phyloP scores from a whole-genome alignment of 2,888 invertebrate genomes.

The Tetranychus truncatus region DNA sequence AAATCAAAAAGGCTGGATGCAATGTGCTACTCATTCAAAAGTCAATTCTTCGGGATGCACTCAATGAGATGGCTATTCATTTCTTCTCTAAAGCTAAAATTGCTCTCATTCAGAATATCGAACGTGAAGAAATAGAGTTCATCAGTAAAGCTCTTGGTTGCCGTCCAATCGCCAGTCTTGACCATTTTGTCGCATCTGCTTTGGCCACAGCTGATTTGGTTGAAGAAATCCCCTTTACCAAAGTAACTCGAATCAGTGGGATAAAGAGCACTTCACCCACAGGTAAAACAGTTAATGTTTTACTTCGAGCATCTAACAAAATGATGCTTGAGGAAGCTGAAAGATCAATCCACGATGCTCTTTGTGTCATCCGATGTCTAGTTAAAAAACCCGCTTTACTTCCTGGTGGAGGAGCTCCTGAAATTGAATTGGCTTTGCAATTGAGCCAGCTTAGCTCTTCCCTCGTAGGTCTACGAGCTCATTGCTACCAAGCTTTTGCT shows the following conservation, averaged over 20 bases:
- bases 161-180: constrained; percentile 90
- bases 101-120: constrained; percentile 92
- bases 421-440: constrained; percentile 74
- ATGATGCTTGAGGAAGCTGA: constrained; percentile 75
- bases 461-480: constrained; percentile 75
- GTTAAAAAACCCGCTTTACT: constrained; percentile 78
- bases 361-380: constrained; percentile 82
- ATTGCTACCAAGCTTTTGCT: constrained; percentile 79
- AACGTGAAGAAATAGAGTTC: constrained; percentile 93
- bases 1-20: constrained; percentile 94
- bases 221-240: constrained; percentile 66
- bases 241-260: constrained; percentile 45
- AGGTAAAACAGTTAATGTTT: constrained; percentile 65
- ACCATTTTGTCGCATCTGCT: constrained; percentile 85
- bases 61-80: constrained; percentile 89
- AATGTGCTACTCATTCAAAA: constrained; percentile 84
- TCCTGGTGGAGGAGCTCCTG: constrained; percentile 92
- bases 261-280: constrained; percentile 39
- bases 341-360: constrained; percentile 74
- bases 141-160: constrained; percentile 84
- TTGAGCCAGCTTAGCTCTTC: constrained; percentile 61
- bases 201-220: constrained; percentile 77
- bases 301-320: constrained; percentile 74
- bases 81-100: constrained; percentile 97
- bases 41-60: constrained; percentile 71